Conservation (phyloP, 2,888 invertebrate species). For the Zygogramma bicolorata region DNA sequence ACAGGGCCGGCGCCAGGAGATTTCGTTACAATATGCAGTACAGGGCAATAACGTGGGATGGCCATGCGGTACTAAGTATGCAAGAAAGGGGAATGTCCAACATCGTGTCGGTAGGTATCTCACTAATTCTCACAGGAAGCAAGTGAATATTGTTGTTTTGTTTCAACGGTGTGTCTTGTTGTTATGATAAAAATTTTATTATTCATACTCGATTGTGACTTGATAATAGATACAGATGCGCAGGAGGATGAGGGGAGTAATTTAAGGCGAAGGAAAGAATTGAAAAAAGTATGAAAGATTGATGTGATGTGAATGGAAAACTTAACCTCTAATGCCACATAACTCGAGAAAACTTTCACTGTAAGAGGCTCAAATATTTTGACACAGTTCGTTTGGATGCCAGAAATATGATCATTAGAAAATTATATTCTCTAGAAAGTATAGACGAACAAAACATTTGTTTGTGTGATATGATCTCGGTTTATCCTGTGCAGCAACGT, state of each 20-base stretch:
- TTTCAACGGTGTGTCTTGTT: conserved; percentile 5
- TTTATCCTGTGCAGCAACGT: conserved; percentile 14
- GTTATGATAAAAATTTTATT: neutral
- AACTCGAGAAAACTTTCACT: conserved; percentile 11
- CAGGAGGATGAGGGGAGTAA: conserved; percentile 5
- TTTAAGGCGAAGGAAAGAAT: conserved; percentile 11
- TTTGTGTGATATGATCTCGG: conserved; percentile 23
- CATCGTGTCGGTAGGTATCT: conserved; percentile 1
- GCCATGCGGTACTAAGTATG: neutral
- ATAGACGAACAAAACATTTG: conserved; percentile 23
- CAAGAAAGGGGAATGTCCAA: conserved; percentile 7
- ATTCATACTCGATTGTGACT: neutral
- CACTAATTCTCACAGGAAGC: no score
- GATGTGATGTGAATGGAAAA: conserved; percentile 6
- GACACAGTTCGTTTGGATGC: neutral
- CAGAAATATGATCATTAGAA: conserved; percentile 7
- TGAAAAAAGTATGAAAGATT: conserved; percentile 11
- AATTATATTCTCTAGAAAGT: conserved; percentile 16
- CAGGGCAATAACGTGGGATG: neutral
- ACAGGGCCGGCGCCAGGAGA: no score
- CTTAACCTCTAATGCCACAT: neutral
- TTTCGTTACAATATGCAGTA: neutral
- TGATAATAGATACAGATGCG: neutral
- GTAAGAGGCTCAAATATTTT: conserved; percentile 12
- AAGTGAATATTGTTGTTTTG: neutral